Base-by-base conservation (phyloP, 37 sponge, comb jelly and placozoan genomes). In the Spongilla lacustris region DNA sequence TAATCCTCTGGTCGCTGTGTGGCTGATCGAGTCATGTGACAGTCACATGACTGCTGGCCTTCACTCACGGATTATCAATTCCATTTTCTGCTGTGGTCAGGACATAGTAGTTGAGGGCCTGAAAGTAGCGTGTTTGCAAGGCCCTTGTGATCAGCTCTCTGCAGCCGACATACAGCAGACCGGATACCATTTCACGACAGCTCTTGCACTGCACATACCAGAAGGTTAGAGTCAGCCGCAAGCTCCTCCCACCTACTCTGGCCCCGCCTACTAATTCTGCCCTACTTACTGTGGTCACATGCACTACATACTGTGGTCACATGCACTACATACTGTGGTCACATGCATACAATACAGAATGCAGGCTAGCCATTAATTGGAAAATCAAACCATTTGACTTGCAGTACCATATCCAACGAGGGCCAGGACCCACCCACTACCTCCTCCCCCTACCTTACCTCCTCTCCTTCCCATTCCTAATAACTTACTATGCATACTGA, bases 1-100 rank as follows among this genome's bases (percentile, higher is more conserved):
- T 97, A 12, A 97, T 94, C 25, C 97, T 83, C 86, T 96, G 97
- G 90, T 96, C 97, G 24, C 97, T 96, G 50, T 1, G 58, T 24
- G 69, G 22, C 68, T 32, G 10, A 68, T 36, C 19, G 68, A 58
- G 48, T 49, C 48, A 36, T 28, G 31, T 50, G 84, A 74, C 17
- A 75, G 25, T 17, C 32, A 77, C 25, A 66, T 48, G 77, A 3
- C 21, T 23, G 17, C 26, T 22, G 6, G 23, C 36, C 17, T 13
- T 28, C 25, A 50, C 95, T 88, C 67, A 95, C 95, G 95, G 95
- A 58, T 95, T 95, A 73, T 95, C 95, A 32, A 95, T 77, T 4
- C 25, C 66, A 36, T 41, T 49, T 25, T 95, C 85, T 21, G 27
- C 81, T n/a, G 84, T 68, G 72, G 87, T 89, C 37, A 95, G 80